Conservation (phyloP, 1,140 invertebrate genomes). For the Drosophila melanogaster region Release_6_plus_ISO1_MT NT_033779.5:15727501-15728000, state of each 20-base stretch:
- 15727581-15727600: slow-evolving; percentile 54
- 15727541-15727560: too few relatives aligned
- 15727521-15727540: too few relatives aligned
- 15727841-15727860: slow-evolving; percentile 37
- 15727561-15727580: slow-evolving; percentile 59
- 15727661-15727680: slow-evolving; percentile 72
- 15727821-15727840: slow-evolving; percentile 61
- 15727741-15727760: slow-evolving; percentile 42
- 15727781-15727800: slow-evolving; percentile 57
- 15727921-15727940: slow-evolving; percentile 67
- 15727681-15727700: slow-evolving; percentile 66
- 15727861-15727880: slow-evolving; percentile 52
- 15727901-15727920: slow-evolving; percentile 28
- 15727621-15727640: slow-evolving; percentile 42
- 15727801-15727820: slow-evolving; percentile 65
- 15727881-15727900: slow-evolving; percentile 55
- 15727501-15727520: too few relatives aligned
- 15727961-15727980: slow-evolving; percentile 23
- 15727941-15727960: slow-evolving; percentile 73
- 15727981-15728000: slow-evolving; percentile 27
- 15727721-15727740: slow-evolving; percentile 71
- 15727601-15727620: slow-evolving; percentile 22
- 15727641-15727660: slow-evolving; percentile 69
- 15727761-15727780: slow-evolving; percentile 43
- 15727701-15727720: slow-evolving; percentile 75